Evolutionary conservation across 35 echinoderm and acorn worm species (phyloP).

Genomic region (Heliocidaris erythrogramma): DNA sequence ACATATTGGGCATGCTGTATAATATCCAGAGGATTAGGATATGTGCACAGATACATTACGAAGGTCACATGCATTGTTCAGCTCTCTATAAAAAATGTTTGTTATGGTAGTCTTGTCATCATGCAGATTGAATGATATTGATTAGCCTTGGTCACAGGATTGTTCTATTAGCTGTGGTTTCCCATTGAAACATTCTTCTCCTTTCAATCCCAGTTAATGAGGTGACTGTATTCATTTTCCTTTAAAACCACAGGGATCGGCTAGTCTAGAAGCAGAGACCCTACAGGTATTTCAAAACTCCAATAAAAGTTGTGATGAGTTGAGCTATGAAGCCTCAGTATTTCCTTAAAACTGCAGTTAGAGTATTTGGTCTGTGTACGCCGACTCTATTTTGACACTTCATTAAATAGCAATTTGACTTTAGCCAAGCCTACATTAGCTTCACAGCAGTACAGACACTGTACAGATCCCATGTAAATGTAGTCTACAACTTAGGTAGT

Average conservation of each 20-base stretch:
- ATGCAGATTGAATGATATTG: background rate
- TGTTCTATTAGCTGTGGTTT: conserved; percentile 10
- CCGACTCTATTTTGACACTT: background rate
- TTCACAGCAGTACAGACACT: no score
- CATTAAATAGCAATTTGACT: no score
- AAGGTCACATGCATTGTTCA: background rate
- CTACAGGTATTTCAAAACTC: no score
- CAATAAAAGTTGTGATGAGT: no score
- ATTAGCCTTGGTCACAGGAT: background rate
- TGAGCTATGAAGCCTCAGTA: no score
- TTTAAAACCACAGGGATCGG: background rate
- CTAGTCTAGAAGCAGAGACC: background rate
- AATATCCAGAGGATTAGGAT: background rate
- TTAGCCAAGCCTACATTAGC: no score
- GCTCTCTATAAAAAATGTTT: background rate
- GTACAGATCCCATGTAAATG: no score
- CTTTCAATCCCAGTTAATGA: background rate
- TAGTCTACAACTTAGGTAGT: no score
- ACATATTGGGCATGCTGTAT: background rate
- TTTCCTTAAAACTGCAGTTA: background rate
- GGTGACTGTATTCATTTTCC: background rate
- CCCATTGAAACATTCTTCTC: background rate
- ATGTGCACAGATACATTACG: background rate
- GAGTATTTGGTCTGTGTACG: background rate
- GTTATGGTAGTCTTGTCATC: background rate